phyloP scores from a whole-genome alignment of 2,113 vertebrate species.

The Pluvialis apricaria region DNA sequence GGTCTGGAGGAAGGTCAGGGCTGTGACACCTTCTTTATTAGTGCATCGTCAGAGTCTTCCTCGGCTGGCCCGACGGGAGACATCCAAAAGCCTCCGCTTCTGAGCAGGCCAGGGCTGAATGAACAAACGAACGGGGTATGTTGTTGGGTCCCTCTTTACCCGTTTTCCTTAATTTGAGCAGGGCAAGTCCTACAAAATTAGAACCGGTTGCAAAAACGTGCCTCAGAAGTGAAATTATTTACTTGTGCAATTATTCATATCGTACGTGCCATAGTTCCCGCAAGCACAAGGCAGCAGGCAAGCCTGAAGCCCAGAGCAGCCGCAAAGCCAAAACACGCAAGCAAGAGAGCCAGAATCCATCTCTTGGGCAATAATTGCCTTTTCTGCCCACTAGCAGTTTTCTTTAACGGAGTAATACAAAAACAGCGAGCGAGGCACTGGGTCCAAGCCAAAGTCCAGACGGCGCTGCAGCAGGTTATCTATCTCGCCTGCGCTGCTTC shows the following conservation, averaged over 20 bases:
- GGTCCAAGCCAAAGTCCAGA: conserved; percentile 23
- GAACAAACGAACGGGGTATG: background rate
- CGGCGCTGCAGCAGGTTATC: background rate
- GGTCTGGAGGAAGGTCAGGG: background rate
- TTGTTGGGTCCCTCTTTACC: background rate
- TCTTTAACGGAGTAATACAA: background rate
- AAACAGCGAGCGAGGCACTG: background rate
- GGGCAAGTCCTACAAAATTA: background rate
- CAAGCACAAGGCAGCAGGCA: background rate
- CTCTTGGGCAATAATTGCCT: background rate
- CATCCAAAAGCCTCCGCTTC: background rate
- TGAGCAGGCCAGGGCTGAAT: background rate
- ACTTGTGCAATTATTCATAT: background rate
- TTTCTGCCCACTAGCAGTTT: background rate
- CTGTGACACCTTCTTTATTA: background rate
- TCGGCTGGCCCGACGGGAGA: background rate
- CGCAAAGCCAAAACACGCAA: background rate
- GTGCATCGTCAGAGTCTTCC: background rate
- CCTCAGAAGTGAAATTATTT: background rate
- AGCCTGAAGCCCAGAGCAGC: background rate
- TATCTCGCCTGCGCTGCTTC: background rate
- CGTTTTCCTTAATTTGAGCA: background rate
- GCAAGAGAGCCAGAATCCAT: background rate
- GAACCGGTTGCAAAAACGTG: background rate
- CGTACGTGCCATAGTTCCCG: background rate